Evolutionary conservation across 2,113 vertebrate species (phyloP).

Genomic region (Oryzias curvinotus): DNA sequence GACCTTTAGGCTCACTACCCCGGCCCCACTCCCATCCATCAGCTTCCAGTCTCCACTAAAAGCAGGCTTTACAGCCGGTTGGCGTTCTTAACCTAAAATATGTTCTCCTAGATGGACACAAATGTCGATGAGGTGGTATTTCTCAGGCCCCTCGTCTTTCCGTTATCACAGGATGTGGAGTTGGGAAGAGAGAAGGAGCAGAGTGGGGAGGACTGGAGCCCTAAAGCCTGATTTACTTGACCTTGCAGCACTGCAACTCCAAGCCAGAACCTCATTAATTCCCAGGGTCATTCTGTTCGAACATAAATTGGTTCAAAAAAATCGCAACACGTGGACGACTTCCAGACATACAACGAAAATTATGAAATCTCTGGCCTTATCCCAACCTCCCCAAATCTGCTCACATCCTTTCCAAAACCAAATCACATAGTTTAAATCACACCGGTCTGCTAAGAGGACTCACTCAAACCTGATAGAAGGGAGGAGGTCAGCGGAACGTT

Average conservation of each 20-base stretch:
- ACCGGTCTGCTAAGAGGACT: constrained; percentile 83
- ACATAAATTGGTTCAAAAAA: constrained; percentile 95
- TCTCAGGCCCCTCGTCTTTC: constrained; percentile 85
- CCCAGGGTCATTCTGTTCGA: constrained; percentile 89
- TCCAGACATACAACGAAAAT: constrained; percentile 94
- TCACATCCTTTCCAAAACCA: constrained; percentile 72
- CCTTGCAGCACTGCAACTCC: constrained; percentile 86
- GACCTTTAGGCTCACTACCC: constrained; percentile 83
- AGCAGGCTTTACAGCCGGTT: constrained; percentile 83
- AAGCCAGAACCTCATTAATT: constrained; percentile 98
- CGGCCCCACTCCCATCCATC: constrained; percentile 90
- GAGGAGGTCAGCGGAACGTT: constrained; percentile 90
- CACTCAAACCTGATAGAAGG: constrained; percentile 87
- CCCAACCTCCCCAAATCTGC: constrained; percentile 63
- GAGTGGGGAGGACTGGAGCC: constrained; percentile 79
- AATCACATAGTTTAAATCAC: constrained; percentile 90
- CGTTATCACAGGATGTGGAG: constrained; percentile 88
- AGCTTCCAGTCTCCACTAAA: constrained; percentile 91
- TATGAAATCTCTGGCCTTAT: constrained; percentile 87
- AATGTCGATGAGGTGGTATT: constrained; percentile 90
- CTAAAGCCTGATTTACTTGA: constrained; percentile 97
- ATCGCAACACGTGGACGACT: constrained; percentile 87
- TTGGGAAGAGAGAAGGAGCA: constrained; percentile 76
- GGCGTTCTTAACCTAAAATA: constrained; percentile 86
- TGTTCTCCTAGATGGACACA: constrained; percentile 85